Evolutionary conservation across 2,113 vertebrate species (phyloP).

Genomic region (Corapipo altera): DNA sequence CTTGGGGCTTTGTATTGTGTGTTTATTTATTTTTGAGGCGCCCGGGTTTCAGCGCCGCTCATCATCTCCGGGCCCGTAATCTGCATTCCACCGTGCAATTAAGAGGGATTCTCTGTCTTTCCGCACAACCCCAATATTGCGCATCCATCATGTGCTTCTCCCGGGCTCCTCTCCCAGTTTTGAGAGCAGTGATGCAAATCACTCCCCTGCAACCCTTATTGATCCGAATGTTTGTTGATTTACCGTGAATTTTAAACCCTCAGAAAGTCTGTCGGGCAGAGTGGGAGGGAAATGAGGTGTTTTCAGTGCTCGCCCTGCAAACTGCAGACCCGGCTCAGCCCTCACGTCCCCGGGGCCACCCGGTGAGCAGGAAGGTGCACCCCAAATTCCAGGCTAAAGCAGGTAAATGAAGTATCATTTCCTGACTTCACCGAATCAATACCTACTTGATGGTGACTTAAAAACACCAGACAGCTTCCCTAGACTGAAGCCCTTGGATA

Average conservation of each 20-base stretch:
- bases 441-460: slow-evolving; percentile 60
- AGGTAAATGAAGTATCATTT: slow-evolving; percentile 36
- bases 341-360: accelerated
- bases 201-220: not conserved
- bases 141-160: not conserved
- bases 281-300: accelerated
- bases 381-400: not conserved
- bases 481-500: slow-evolving; percentile 38
- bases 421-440: slow-evolving; percentile 26
- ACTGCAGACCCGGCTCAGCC: not conserved
- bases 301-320: not conserved
- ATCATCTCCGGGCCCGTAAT: not conserved
- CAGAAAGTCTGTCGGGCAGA: not conserved
- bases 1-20: slow-evolving; percentile 4
- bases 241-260: not conserved
- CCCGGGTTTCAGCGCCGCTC: not conserved
- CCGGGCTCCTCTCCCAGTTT: not conserved
- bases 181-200: not conserved
- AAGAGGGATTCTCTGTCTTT: not conserved
- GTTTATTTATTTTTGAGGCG: not conserved
- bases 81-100: not conserved
- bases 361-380: accelerated
- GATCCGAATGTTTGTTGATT: not conserved
- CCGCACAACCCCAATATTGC: accelerated
- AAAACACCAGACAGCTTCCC: slow-evolving; percentile 64